Evolutionary conservation across 1,140 invertebrate species (phyloP).

Genomic region (Drosophila kohkoa): DNA sequence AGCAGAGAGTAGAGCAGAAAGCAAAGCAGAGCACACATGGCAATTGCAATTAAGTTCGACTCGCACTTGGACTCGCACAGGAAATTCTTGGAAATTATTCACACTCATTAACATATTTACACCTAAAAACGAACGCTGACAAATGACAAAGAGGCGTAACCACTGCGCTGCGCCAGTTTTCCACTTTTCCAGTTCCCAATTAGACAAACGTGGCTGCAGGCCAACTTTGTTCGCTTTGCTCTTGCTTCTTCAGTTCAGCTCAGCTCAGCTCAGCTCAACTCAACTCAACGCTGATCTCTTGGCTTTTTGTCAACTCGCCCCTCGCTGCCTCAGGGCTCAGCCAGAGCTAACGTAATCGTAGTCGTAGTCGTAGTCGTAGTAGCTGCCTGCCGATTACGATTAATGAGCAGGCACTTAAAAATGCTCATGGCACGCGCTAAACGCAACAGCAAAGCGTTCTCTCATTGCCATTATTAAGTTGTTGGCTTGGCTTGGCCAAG

Average conservation of each 20-base stretch:
- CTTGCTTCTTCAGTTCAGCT: background rate
- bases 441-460: slow-evolving; percentile 43
- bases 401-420: slow-evolving; percentile 78
- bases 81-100: slow-evolving; percentile 77
- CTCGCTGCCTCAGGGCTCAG: slow-evolving; percentile 14
- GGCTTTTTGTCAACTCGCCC: slow-evolving; percentile 54
- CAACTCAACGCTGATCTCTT: background rate
- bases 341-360: slow-evolving; percentile 9
- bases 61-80: slow-evolving; percentile 36
- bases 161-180: slow-evolving; percentile 36
- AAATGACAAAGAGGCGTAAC: slow-evolving; percentile 74
- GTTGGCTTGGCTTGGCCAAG: slow-evolving; percentile 16
- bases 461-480: slow-evolving; percentile 57
- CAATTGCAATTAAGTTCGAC: slow-evolving; percentile 74
- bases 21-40: slow-evolving; percentile 1
- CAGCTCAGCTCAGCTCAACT: background rate
- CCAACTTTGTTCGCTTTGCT: background rate
- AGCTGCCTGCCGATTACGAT: slow-evolving; percentile 68
- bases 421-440: slow-evolving; percentile 72
- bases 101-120: slow-evolving; percentile 83
- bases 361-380: slow-evolving; percentile 11
- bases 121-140: slow-evolving; percentile 77
- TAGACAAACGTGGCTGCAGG: slow-evolving; percentile 59
- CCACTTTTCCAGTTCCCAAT: slow-evolving; percentile 76
- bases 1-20: background rate